Evolutionary conservation across 2,113 vertebrate genomes (phyloP), one percentile per base, ranked within the genome.

Genomic region (Oryzias curvinotus): DNA sequence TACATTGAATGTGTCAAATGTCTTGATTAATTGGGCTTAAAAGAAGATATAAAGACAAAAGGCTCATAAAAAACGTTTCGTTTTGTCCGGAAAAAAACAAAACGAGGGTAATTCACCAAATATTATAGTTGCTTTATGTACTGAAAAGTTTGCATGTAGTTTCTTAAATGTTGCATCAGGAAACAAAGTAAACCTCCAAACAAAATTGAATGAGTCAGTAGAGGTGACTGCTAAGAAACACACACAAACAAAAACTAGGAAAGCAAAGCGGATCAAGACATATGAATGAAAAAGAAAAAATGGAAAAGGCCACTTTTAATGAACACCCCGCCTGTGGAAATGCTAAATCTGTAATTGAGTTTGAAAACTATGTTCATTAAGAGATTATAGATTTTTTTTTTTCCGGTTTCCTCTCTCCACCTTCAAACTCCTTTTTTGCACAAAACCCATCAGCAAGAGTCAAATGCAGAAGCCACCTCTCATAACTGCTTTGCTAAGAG

Each of bases 21-120:
- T 60, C 65, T 59, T 76, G 78, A 87, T 84, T 78, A 78, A 87
- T 72, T 80, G 63, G 76, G 18, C 36, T 44, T 67, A 71, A 76
- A 54, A 65, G 36, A 48, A 45, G 6, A 55, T 57, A 19, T 55
- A 50, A 65, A 56, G 63, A 49, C 45, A 16, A 26, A 16, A 26
- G 26, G 21, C n/a, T 50, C 18, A n/a, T 8, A 10, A 1, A n/a
- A 48, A 5, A 1, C 1, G 44, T 17, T 16, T 45, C 1, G 44
- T 18, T 8, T 47, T 47, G 17, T n/a, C 46, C 5, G 18, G 36
- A 5, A 1, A 14, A 44, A 58, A 61, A 44, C 23, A n/a, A 47
- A 45, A 17, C 0, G 1, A 14, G 7, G 30, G 7, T 30, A 30
- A 12, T 36, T 36, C 30, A 36, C 30, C 30, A 36, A 36, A 36